phyloP scores from a whole-genome alignment of 2,888 invertebrate genomes.

The Aromia moschata region DNA sequence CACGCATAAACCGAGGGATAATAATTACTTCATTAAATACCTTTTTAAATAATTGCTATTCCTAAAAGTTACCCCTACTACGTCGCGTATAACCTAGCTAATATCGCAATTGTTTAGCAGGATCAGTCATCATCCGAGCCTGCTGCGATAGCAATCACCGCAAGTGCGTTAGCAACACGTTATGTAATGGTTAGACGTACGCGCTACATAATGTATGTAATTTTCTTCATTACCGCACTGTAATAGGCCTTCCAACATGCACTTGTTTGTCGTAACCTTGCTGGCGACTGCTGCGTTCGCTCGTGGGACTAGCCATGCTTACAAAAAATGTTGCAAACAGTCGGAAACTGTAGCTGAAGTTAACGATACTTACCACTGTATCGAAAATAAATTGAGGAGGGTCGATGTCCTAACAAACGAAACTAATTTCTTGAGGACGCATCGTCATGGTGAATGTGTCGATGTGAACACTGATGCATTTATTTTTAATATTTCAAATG shows the following conservation, averaged over 20 bases:
- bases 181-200: not conserved
- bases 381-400: constrained; percentile 18
- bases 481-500: constrained; percentile 12
- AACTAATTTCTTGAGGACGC: constrained; percentile 14
- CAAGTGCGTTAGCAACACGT: not conserved
- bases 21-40: not conserved
- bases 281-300: not conserved
- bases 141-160: not conserved
- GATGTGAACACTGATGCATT: constrained; percentile 25
- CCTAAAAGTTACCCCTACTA: constrained; percentile 3
- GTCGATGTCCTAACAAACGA: constrained; percentile 25
- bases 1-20: not conserved
- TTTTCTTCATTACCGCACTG: not conserved
- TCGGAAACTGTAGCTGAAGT: not conserved
- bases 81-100: not conserved
- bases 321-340: constrained; percentile 11
- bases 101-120: not conserved
- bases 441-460: constrained; percentile 20
- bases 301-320: not conserved
- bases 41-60: constrained; percentile 1
- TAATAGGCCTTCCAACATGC: not conserved
- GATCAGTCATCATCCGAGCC: constrained; percentile 1
- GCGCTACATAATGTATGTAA: constrained; percentile 1
- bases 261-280: not conserved
- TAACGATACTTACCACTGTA: constrained; percentile 12